phyloP scores from a whole-genome alignment of 2,888 invertebrate genomes.

The Rotaria magnacalcarata region DNA sequence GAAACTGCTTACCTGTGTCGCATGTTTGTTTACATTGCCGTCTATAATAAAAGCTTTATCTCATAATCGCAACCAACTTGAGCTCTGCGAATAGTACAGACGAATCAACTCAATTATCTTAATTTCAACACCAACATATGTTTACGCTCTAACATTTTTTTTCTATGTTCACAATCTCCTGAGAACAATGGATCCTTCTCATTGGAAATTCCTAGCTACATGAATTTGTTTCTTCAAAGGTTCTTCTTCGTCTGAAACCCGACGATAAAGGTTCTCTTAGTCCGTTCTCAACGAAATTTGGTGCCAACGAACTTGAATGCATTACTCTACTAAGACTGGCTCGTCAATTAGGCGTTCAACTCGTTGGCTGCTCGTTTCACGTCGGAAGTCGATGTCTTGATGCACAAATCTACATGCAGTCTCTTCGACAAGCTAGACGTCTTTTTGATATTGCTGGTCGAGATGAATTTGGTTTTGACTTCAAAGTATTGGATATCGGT shows the following conservation, averaged over 20 bases:
- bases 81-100: no score
- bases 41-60: no score
- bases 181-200: background rate
- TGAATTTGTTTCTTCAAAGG: background rate
- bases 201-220: background rate
- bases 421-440: background rate
- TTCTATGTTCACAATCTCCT: no score
- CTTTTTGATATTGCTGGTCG: background rate
- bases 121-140: no score
- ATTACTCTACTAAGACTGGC: background rate
- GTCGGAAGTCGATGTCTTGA: slow-evolving; percentile 26
- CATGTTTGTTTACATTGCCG: no score
- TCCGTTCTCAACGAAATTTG: slow-evolving; percentile 10
- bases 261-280: background rate
- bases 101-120: no score
- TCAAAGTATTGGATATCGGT: background rate
- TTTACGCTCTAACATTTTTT: no score
- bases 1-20: no score
- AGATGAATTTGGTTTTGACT: slow-evolving; percentile 2
- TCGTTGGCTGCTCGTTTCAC: slow-evolving; percentile 24
- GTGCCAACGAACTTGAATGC: slow-evolving; percentile 10
- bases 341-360: background rate
- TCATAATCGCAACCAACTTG: no score
- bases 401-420: background rate
- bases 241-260: background rate